phyloP scores from a whole-genome alignment of 2,113 vertebrate genomes.

The Bucco capensis region DNA sequence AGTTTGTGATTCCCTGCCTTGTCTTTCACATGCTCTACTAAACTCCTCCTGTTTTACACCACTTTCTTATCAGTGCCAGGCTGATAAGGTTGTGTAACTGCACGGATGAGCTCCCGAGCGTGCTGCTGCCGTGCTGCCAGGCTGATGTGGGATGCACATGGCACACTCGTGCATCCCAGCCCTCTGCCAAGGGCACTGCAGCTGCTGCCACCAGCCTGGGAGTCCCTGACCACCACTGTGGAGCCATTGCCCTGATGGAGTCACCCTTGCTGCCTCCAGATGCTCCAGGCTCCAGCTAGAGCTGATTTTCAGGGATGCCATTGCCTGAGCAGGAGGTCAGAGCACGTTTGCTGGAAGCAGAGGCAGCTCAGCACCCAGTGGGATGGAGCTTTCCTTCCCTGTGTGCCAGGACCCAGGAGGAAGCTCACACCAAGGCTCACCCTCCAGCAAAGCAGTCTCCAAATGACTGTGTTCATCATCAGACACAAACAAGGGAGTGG shows the following conservation, averaged over 20 bases:
- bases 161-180: background rate
- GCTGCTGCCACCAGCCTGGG: background rate
- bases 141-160: background rate
- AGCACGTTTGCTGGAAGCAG: background rate
- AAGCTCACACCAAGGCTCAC: background rate
- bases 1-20: background rate
- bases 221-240: rapidly evolving
- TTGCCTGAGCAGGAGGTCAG: background rate
- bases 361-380: background rate
- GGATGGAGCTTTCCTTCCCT: background rate
- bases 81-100: background rate
- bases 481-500: background rate
- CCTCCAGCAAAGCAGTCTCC: rapidly evolving
- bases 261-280: rapidly evolving
- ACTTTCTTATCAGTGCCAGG: rapidly evolving
- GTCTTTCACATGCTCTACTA: background rate
- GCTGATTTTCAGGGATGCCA: rapidly evolving
- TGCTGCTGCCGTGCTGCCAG: background rate
- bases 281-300: background rate
- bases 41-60: background rate
- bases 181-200: background rate
- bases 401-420: background rate
- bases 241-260: rapidly evolving
- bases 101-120: background rate
- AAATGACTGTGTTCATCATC: background rate